Base-by-base conservation (phyloP, 2,888 invertebrate genomes). In the Lacanobia wlatinum region DNA sequence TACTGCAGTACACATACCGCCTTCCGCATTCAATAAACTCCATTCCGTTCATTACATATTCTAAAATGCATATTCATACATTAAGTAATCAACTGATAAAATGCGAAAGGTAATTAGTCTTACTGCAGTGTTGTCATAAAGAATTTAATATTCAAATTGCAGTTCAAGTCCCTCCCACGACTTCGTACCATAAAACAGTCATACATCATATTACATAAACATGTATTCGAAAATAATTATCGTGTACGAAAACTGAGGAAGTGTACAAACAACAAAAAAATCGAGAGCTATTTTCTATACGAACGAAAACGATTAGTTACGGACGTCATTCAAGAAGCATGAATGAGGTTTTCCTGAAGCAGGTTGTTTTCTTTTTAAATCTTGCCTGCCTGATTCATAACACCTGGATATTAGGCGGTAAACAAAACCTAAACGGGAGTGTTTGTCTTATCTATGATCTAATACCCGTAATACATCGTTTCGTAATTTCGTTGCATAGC, bases 361-460 rank as follows among this genome's bases (percentile, higher is more conserved):
- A 12, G 52, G 14, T 16, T 28, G 3, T 28, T 34, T 40, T 63
- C 40, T 59, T 52, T 62, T 62, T n/a, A 46, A 62, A 62, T 59
- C 18, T 53, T 40, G 55, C 48, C 28, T 34, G 38, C 10, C 73
- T 80, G 78, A 76, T 71, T 82, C 74, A 80, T 65, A 65, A 52
- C 75, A 75, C 73, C 73, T 82, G 78, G 50, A 55, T 53, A 58
- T 80, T 61, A 68, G 59, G 38, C 52, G 60, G 76, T 85, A 84
- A 85, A 85, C 83, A 79, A 63, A 76, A 76, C 73, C 68, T 66
- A 76, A 71, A 62, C 60, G 38, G 60, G 66, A 76, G 50, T 56
- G 60, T 67, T 61, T 72, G 78, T 81, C 79, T 84, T 84, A 85
- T 84, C 86, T 84, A 77, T 82, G 82, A 85, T 78, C 73, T 79